A percentile compares a stretch with the other conserved stretches of the same genome.
Conservation (phyloP, 2,888 invertebrate species). For the Lobophora halterata region DNA sequence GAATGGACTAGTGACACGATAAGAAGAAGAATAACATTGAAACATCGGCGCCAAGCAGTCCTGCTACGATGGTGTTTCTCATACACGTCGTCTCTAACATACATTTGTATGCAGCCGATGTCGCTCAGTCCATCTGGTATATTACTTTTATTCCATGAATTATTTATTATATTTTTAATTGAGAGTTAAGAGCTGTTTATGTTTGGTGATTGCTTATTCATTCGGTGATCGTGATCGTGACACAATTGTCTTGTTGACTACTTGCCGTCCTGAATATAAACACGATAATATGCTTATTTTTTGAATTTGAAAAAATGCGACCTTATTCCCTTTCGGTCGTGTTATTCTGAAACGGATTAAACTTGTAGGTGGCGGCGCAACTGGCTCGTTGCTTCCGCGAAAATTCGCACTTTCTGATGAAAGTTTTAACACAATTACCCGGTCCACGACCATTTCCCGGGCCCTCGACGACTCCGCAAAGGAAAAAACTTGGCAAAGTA, state of each 20-base stretch:
- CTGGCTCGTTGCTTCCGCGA: slow-evolving; percentile 59
- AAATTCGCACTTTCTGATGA: slow-evolving; percentile 77
- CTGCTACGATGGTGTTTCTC: slow-evolving; percentile 34
- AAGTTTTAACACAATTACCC: slow-evolving; percentile 79
- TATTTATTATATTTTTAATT: slow-evolving; percentile 61
- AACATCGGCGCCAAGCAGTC: slow-evolving; percentile 60
- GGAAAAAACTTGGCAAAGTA: slow-evolving; percentile 77
- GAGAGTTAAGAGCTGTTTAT: slow-evolving; percentile 46
- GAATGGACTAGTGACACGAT: too few relatives aligned
- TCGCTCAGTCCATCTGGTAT: slow-evolving; percentile 50
- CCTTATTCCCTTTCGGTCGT: slow-evolving; percentile 40
- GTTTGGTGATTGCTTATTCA: slow-evolving; percentile 44
- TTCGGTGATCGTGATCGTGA: slow-evolving; percentile 38
- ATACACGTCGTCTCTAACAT: slow-evolving; percentile 36
- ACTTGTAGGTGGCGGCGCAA: slow-evolving; percentile 61
- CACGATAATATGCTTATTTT: slow-evolving; percentile 23
- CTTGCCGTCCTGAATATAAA: slow-evolving; percentile 34
- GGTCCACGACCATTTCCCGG: slow-evolving; percentile 66
- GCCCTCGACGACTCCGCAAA: slow-evolving; percentile 64
- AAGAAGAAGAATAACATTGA: slow-evolving; percentile 5
- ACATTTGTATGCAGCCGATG: slow-evolving; percentile 61
- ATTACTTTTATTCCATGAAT: slow-evolving; percentile 54
- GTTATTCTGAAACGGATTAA: slow-evolving; percentile 68
- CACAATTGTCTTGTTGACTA: slow-evolving; percentile 35
- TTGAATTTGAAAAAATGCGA: slow-evolving; percentile 37